Evolutionary conservation across 1,140 invertebrate genomes (phyloP).

Genomic region (Musca vetustissima): DNA sequence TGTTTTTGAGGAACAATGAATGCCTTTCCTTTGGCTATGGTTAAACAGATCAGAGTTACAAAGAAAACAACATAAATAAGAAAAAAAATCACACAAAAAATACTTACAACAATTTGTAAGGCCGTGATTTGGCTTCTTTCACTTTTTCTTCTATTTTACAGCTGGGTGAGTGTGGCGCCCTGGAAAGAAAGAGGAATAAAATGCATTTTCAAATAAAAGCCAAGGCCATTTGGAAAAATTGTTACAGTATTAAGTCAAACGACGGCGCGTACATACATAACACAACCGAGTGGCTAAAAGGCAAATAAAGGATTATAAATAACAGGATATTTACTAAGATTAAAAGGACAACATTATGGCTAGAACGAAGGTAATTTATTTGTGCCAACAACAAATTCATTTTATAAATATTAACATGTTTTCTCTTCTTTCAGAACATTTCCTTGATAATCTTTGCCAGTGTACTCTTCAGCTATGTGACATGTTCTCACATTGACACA

Average conservation of each 20-base stretch:
- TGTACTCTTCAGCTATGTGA: not conserved
- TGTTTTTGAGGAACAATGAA: not conserved
- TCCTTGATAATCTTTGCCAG: not conserved
- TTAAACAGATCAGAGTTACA: not conserved
- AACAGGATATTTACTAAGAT: not conserved
- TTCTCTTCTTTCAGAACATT: not conserved
- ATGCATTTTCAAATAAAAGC: conserved; percentile 26
- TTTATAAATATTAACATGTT: not conserved
- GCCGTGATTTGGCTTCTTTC: not conserved
- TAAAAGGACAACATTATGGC: not conserved
- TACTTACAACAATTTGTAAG: no score
- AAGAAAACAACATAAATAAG: no score
- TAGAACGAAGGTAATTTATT: conserved; percentile 4
- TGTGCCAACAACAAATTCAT: not conserved
- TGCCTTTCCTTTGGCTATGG: conserved; percentile 14
- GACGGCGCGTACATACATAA: not conserved
- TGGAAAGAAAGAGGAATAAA: no score
- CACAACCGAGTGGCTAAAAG: not conserved
- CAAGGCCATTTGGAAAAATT: not conserved
- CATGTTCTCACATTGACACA: conserved; percentile 3
- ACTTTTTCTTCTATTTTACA: not conserved
- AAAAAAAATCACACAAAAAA: conserved; percentile 7
- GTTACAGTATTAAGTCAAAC: conserved; percentile 26
- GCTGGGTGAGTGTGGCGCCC: no score
- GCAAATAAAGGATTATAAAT: not conserved